Evolutionary conservation across 2,113 vertebrate species (phyloP).

Genomic region (Eubucco bourcierii): DNA sequence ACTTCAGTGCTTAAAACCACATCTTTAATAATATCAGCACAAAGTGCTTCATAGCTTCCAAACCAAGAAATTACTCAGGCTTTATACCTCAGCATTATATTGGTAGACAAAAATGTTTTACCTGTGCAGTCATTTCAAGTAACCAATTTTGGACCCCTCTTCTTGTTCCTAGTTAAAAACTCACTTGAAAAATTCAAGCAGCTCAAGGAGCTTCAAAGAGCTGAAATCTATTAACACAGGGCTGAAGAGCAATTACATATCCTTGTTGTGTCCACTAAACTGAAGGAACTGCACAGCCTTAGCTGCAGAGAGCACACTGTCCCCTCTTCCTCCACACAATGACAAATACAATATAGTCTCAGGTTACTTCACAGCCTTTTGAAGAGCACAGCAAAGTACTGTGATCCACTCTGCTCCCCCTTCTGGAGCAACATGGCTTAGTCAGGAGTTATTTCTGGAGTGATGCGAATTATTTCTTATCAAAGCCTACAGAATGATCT

Average conservation of each 20-base stretch:
- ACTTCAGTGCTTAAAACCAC: not conserved
- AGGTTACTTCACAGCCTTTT: not conserved
- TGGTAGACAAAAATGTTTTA: not conserved
- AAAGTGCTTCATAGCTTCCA: not conserved
- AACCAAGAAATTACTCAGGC: not conserved
- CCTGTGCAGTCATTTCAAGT: not conserved
- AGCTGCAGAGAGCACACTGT: not conserved
- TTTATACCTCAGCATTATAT: not conserved
- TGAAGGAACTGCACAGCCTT: not conserved
- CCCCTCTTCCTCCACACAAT: not conserved
- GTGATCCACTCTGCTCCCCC: not conserved
- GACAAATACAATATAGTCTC: not conserved
- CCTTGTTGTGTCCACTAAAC: not conserved
- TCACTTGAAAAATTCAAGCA: not conserved
- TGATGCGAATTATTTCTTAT: constrained; percentile 22
- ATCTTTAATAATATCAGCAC: rapidly evolving
- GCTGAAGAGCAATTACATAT: not conserved
- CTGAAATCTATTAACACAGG: not conserved
- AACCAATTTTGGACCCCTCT: not conserved
- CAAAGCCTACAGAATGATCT: not conserved
- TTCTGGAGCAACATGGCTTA: not conserved
- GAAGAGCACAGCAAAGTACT: not conserved
- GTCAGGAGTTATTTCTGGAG: constrained; percentile 60
- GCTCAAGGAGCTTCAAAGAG: not conserved
- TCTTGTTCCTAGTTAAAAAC: not conserved